Evolutionary conservation across 2,888 invertebrate species (phyloP), one percentile per base, ranked within the genome.

Genomic region (Podotricha telesiphe): DNA sequence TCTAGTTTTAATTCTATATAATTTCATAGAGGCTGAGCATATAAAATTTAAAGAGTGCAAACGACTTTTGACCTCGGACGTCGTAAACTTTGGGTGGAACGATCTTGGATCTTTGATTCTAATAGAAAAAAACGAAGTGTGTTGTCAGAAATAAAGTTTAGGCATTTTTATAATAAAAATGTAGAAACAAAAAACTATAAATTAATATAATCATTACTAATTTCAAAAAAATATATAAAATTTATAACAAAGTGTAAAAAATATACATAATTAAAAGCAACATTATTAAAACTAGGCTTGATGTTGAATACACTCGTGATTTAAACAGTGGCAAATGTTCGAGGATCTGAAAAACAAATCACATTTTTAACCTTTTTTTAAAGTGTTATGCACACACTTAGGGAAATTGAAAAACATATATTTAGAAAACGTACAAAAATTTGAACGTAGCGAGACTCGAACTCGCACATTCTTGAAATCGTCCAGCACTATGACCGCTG

Each of bases 271-370:
- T 50, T 19, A 8, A 20, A 20, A 19, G 4, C 20, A 53, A 53
- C 71, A 8, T 37, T 6, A 42, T 53, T 62, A 74, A 59, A 45
- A 65, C 20, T 69, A 70, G 40, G 40, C 69, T 17, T 53, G 22
- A 45, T 65, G 56, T 22, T 50, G 63, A 10, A 75, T 10, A 67
- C 84, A 84, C 6, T 72, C 75, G 40, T 62, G 63, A 19, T 82
- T 74, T 45, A 68, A 68, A 65, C 84, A 85, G 72, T 75, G 78
- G 63, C 84, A 84, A 28, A 77, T 79, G 47, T 71, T 74, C 7
- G 78, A 75, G 17, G 79, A 37, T 37, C 37, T 37, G 10, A 37
- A 37, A 37, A 28, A 28, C 28, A 6, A 4, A 6, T 28, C 2
- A 6, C 28, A 28, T 28, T 28, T 28, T n/a, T n/a, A n/a, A n/a